Evolutionary conservation across 64 coral and sea anemone genomes (phyloP).

Genomic region (Pachyseris speciosa): DNA sequence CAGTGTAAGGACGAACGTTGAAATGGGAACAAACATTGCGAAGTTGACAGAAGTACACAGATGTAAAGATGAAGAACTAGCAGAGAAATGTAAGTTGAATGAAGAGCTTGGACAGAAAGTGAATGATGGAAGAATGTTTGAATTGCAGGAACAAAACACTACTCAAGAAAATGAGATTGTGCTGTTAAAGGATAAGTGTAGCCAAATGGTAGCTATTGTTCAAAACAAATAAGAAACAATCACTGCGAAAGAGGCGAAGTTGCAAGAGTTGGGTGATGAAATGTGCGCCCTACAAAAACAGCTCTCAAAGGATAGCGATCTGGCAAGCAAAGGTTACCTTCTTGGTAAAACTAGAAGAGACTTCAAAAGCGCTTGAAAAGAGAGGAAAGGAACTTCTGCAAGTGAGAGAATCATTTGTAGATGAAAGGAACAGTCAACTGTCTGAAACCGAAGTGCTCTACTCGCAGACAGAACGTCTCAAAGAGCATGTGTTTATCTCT

Average conservation of each 20-base stretch:
- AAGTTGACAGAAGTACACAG: neutral
- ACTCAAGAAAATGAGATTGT: neutral
- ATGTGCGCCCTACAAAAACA: neutral
- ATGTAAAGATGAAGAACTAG: neutral
- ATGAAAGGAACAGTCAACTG: neutral
- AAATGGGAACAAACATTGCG: neutral
- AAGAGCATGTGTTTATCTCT: neutral
- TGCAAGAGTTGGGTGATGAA: neutral
- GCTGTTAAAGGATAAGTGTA: neutral
- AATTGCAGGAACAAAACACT: neutral
- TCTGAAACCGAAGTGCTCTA: neutral
- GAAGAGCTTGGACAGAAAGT: neutral
- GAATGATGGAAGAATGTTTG: neutral
- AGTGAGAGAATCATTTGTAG: neutral
- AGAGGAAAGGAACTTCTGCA: slow-evolving; percentile 43
- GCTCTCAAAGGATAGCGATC: neutral
- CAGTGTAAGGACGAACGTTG: neutral
- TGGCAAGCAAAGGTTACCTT: neutral
- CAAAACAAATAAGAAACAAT: neutral
- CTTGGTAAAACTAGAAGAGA: neutral
- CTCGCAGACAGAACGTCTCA: neutral
- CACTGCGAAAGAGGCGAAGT: neutral
- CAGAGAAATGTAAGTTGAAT: neutral
- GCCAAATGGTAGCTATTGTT: neutral
- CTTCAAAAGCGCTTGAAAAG: neutral